Conservation (phyloP, 2,888 invertebrate genomes). For the Scaptomyza polygonia region DNA sequence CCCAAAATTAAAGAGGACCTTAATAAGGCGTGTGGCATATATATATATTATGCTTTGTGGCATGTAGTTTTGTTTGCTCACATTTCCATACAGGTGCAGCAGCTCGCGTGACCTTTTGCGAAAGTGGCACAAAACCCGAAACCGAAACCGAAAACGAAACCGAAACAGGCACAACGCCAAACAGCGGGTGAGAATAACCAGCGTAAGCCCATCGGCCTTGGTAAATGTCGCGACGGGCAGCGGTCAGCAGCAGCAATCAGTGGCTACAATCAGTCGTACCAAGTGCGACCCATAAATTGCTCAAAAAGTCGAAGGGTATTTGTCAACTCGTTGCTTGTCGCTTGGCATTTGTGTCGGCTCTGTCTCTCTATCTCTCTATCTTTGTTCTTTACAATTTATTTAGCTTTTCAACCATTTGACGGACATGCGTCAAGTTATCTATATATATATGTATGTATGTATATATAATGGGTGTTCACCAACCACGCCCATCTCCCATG, state of each 20-base stretch:
- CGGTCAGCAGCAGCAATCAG: constrained; percentile 68
- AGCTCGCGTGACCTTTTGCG: constrained; percentile 63
- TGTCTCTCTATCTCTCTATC: constrained; percentile 20
- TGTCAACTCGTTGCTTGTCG: constrained; percentile 70
- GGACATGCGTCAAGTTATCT: constrained; percentile 76
- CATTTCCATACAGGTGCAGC: constrained; percentile 5
- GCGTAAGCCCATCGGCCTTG: constrained; percentile 74
- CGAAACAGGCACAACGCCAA: background rate
- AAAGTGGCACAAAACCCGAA: constrained; percentile 57
- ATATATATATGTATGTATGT: background rate
- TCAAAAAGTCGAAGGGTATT: constrained; percentile 78
- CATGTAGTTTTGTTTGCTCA: background rate
- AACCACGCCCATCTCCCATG: constrained; percentile 14
- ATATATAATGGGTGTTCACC: constrained; percentile 10
- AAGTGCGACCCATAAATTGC: constrained; percentile 74
- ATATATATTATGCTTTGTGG: background rate
- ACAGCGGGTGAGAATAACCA: background rate
- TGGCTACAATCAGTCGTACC: constrained; percentile 65
- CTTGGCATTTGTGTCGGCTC: constrained; percentile 27
- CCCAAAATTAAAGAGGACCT: no score
- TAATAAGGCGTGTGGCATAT: background rate
- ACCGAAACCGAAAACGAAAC: constrained; percentile 6
- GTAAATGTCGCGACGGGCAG: constrained; percentile 39
- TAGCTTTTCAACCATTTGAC: constrained; percentile 56
- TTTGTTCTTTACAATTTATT: constrained; percentile 31